phyloP scores from a whole-genome alignment of 2,113 vertebrate species.

The Columbina picui region DNA sequence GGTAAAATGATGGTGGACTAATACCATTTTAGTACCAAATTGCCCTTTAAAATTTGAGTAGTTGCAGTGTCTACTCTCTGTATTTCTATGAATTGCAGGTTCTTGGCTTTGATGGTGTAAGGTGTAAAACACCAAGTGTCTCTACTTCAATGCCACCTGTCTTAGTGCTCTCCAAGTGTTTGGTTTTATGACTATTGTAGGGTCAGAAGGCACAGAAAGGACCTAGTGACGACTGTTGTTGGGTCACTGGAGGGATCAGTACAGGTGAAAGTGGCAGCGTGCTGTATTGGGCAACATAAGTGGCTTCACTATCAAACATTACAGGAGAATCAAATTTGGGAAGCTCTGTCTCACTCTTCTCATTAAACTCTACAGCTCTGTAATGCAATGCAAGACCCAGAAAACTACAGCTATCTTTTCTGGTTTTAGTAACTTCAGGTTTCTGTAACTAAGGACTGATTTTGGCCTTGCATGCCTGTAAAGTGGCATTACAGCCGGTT shows the following conservation, averaged over 20 bases:
- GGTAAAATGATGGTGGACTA: not conserved
- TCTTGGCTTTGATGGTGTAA: slow-evolving; percentile 6
- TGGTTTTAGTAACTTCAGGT: not conserved
- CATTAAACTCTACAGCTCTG: not conserved
- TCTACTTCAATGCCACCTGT: not conserved
- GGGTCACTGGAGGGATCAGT: not conserved
- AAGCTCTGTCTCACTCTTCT: not conserved
- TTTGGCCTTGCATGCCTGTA: not conserved
- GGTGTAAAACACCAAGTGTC: not conserved
- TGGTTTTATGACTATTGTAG: not conserved
- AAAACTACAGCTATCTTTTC: not conserved
- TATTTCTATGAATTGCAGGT: slow-evolving; percentile 22
- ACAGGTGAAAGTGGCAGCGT: not conserved
- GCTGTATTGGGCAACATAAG: not conserved
- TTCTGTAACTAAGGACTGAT: not conserved
- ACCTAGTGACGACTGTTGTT: not conserved
- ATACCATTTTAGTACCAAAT: not conserved
- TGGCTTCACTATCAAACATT: not conserved
- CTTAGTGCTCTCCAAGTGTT: not conserved
- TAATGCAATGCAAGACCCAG: not conserved
- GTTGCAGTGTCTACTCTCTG: not conserved
- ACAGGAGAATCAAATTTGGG: not conserved
- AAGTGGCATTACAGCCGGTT: not conserved
- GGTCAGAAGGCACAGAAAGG: not conserved
- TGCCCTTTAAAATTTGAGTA: not conserved